Evolutionary conservation across 2,888 invertebrate genomes (phyloP), one percentile per base, ranked within the genome.

Genomic region (Patella pellucida): DNA sequence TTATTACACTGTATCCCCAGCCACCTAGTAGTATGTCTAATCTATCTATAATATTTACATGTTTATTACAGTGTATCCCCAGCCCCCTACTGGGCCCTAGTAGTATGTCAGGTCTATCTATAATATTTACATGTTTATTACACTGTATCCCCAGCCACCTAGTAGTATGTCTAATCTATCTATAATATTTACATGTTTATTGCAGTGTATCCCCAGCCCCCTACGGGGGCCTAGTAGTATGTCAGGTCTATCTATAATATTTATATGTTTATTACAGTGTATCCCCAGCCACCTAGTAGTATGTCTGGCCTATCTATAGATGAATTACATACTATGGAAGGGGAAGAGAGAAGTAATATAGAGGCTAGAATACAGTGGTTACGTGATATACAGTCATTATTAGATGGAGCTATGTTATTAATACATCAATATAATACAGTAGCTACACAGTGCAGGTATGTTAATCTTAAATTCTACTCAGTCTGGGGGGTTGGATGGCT

Each of bases 341-440:
- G 97, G 52, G 94, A 94, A 82, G 95, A 96, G 86, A 93, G 98
- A 79, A 93, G 94, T 82, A 95, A 96, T 85, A 94, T 99, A 54
- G 97, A 98, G 90, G 97, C 97, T 7, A 93, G 99, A 79, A 94
- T 99, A 79, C 95, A 95, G 92, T 93, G 95, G 86, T 92, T 97
- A 72, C 93, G 94, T 78, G 96, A 97, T 91, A 95, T 97, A 83
- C 95, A 96, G 92, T 93, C 96, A 2, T 94, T 99, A 91, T 91
- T 99, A 84, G 98, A 99, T 91, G 97, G 98, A 68, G 97, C 98
- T 3, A 95, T 96, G 78, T 92, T 96, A 71, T 95, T 99, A 92
- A 96, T 99, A 95, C 95, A 96, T 87, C 98, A 98, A 90, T 99
- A 98, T 81, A 89, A 88, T 72, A 82, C 82, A 70, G 85, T 89